Conservation (phyloP, 2,797 vertebrate genomes). For the Avahi laniger region DNA sequence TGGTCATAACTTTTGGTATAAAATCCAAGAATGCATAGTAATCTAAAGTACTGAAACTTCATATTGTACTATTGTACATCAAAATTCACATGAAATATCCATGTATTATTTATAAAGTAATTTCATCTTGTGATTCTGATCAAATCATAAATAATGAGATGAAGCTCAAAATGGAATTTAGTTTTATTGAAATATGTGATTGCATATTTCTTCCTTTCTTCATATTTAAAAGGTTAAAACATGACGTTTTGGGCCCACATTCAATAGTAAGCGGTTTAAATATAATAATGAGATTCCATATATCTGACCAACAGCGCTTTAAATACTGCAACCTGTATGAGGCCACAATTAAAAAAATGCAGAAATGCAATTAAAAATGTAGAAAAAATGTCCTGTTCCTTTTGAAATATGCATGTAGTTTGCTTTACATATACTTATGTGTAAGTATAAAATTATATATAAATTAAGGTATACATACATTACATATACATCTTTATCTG, state of each 20-base stretch:
- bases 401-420: not conserved
- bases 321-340: not conserved
- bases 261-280: slow-evolving; percentile 45
- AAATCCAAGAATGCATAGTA: slow-evolving; percentile 50
- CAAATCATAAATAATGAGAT: slow-evolving; percentile 48
- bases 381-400: not conserved
- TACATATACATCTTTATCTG: not conserved
- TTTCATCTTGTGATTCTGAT: slow-evolving; percentile 50
- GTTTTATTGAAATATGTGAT: slow-evolving; percentile 58
- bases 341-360: not conserved
- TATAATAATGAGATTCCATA: slow-evolving; percentile 51
- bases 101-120: slow-evolving; percentile 65
- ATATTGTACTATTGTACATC: slow-evolving; percentile 44
- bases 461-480: not conserved
- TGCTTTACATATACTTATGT: not conserved
- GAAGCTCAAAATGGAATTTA: slow-evolving; percentile 50
- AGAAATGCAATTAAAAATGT: slow-evolving; percentile 20
- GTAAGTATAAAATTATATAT: not conserved
- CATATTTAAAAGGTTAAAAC: slow-evolving; percentile 66
- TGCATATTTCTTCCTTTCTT: slow-evolving; percentile 49
- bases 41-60: slow-evolving; percentile 34
- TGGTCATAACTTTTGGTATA: slow-evolving; percentile 23
- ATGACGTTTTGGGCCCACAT: slow-evolving; percentile 57
- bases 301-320: slow-evolving; percentile 22
- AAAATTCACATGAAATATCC: slow-evolving; percentile 60